phyloP scores from a whole-genome alignment of 2,113 vertebrate species.

The Megaleporinus macrocephalus region DNA sequence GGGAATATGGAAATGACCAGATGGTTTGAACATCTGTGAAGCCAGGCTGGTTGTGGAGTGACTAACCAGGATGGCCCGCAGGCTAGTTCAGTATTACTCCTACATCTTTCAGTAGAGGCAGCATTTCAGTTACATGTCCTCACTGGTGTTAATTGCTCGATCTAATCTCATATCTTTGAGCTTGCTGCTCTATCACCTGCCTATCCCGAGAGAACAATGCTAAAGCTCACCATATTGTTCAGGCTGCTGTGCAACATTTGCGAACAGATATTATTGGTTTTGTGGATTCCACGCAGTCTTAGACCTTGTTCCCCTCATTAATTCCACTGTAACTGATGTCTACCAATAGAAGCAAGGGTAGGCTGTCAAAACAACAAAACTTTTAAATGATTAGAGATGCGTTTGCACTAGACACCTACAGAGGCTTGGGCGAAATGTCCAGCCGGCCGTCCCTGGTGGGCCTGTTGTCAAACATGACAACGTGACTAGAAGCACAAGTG shows the following conservation, averaged over 20 bases:
- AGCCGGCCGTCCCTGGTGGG: constrained; percentile 33
- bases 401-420: constrained; percentile 34
- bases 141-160: constrained; percentile 19
- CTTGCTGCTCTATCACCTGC: neutral
- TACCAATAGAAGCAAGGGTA: neutral
- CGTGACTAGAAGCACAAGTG: constrained; percentile 53
- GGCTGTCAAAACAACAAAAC: constrained; percentile 17
- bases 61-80: neutral
- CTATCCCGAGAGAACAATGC: neutral
- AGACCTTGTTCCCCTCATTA: constrained; percentile 4
- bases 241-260: neutral
- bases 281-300: neutral
- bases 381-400: constrained; percentile 37
- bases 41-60: neutral
- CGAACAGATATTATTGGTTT: neutral
- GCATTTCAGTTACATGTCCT: constrained; percentile 18
- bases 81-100: constrained; percentile 3
- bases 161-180: constrained; percentile 18
- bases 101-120: neutral
- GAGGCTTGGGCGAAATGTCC: constrained; percentile 27
- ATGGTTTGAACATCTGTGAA: constrained; percentile 48
- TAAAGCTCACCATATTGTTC: neutral
- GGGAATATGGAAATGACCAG: constrained; percentile 45
- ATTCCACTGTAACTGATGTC: neutral
- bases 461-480: constrained; percentile 56